Percentiles rank a stretch among this genome's conserved stretches.
These are phyloP conservation scores for Lamellibrachia luymesi DNA, from an alignment of 1,140 invertebrate species.

Conservation along the genomic window DNA sequence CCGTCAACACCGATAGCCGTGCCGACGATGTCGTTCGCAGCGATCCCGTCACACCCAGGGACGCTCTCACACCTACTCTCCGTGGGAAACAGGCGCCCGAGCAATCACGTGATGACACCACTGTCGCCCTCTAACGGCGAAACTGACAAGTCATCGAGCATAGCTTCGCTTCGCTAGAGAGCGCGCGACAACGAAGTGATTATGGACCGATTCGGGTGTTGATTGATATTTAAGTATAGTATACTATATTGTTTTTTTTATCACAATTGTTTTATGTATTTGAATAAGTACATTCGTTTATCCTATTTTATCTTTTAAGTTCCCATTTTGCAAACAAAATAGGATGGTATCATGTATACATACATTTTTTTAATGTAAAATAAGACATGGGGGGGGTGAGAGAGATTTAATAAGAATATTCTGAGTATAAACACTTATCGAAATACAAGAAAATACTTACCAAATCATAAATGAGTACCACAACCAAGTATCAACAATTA, in stretches of 20 bases:
- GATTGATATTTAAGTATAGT: not conserved
- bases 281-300: no score
- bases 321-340: no score
- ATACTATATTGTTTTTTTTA: not conserved
- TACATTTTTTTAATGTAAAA: no score
- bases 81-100: not conserved
- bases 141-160: not conserved
- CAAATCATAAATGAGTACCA: no score
- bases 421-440: no score
- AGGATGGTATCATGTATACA: no score
- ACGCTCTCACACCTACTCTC: not conserved
- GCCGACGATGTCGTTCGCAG: not conserved
- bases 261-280: no score
- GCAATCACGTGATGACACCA: not conserved
- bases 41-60: not conserved
- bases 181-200: not conserved
- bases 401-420: no score
- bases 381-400: no score
- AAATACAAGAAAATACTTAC: no score
- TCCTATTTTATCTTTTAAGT: no score
- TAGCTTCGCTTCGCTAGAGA: not conserved
- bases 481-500: no score
- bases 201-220: not conserved
- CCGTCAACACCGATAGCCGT: not conserved
- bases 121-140: not conserved